Conservation (phyloP, 2,797 vertebrate species). For the Notolabrus celidotus region DNA sequence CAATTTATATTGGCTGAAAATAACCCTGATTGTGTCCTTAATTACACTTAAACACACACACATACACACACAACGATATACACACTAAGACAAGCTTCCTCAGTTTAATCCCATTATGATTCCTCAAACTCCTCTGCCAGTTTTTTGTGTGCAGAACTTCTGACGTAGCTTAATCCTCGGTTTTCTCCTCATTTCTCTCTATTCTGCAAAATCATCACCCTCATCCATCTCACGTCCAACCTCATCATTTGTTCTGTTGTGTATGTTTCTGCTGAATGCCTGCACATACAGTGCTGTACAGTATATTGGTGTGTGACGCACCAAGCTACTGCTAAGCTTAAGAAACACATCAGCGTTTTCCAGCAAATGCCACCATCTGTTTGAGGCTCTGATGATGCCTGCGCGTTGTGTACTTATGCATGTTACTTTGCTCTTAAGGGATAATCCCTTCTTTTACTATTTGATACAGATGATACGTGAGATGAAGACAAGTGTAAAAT, state of each 20-base stretch:
- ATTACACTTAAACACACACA: slow-evolving; percentile 4
- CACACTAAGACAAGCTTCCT: slow-evolving; percentile 3
- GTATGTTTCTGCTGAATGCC: slow-evolving; percentile 2
- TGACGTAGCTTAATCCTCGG: slow-evolving; percentile 66
- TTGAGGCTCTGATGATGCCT: slow-evolving; percentile 19
- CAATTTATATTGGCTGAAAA: slow-evolving; percentile 47
- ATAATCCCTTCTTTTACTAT: slow-evolving; percentile 48
- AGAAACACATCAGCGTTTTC: slow-evolving; percentile 39
- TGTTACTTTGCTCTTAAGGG: slow-evolving; percentile 19
- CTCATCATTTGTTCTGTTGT: slow-evolving; percentile 31
- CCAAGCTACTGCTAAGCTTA: slow-evolving; percentile 38
- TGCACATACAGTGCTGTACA: slow-evolving; percentile 1
- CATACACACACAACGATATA: slow-evolving; percentile 8
- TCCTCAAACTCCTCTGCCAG: slow-evolving; percentile 37
- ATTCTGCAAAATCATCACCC: slow-evolving; percentile 37
- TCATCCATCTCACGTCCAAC: slow-evolving; percentile 36
- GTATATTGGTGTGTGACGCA: slow-evolving; percentile 30
- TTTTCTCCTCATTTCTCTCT: slow-evolving; percentile 50
- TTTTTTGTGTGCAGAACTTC: slow-evolving; percentile 50
- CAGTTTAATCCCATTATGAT: slow-evolving; percentile 17
- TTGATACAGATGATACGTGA: slow-evolving; percentile 40
- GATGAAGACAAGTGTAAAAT: slow-evolving; percentile 30
- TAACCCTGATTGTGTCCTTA: slow-evolving; percentile 38
- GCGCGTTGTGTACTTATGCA: slow-evolving; percentile 11
- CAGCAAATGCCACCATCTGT: slow-evolving; percentile 56